Percentiles rank a stretch among this genome's conserved stretches.
These are phyloP conservation scores for Temnothorax curvispinosus DNA, from an alignment of 1,140 invertebrate genomes.

Conservation along the genomic window DNA sequence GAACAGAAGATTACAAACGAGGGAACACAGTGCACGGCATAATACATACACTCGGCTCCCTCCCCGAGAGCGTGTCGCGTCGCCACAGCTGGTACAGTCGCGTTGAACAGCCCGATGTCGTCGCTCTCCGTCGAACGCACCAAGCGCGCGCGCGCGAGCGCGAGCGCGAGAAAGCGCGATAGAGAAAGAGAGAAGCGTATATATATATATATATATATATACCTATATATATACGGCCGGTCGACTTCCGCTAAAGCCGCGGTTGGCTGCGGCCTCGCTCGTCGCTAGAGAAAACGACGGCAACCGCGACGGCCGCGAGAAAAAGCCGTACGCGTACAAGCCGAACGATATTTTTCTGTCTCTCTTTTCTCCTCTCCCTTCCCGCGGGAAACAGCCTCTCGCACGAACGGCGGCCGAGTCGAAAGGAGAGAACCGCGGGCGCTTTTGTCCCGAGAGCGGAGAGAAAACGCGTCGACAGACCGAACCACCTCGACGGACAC, in stretches of 20 bases:
- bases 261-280: conserved; percentile 27
- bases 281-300: conserved; percentile 32
- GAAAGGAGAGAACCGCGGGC: background rate
- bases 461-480: background rate
- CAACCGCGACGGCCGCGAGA: background rate
- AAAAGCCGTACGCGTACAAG: background rate
- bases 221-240: background rate
- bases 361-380: background rate
- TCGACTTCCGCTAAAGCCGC: conserved; percentile 21
- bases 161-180: background rate
- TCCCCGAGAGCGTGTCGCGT: conserved; percentile 15
- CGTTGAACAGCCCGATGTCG: conserved; percentile 18
- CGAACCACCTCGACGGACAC: conserved; percentile 69
- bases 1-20: conserved; percentile 23
- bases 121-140: conserved; percentile 1
- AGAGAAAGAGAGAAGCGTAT: background rate
- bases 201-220: too few relatives aligned
- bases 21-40: conserved; percentile 26
- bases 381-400: background rate
- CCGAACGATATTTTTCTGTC: background rate
- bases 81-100: conserved; percentile 40
- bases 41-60: conserved; percentile 34
- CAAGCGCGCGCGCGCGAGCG: background rate
- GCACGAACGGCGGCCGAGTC: background rate
- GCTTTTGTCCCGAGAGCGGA: conserved; percentile 43